phyloP scores from a whole-genome alignment of 2,113 vertebrate species.

The Notiomystis cincta region DNA sequence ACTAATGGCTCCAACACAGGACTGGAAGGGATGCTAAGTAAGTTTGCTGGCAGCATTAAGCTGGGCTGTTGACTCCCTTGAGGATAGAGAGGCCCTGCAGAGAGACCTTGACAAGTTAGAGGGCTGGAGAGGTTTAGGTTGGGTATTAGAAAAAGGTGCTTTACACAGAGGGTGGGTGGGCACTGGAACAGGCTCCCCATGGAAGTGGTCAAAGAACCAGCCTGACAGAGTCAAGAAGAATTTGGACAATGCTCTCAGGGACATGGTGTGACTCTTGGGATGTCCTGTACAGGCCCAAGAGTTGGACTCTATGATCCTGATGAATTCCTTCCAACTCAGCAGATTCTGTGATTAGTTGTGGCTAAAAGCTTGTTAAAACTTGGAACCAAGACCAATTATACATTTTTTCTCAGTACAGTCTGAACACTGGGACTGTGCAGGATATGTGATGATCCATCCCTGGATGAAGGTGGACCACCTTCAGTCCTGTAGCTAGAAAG shows the following conservation, averaged over 20 bases:
- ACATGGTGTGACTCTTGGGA: not conserved
- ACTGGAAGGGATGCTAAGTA: not conserved
- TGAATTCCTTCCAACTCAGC: not conserved
- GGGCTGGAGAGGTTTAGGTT: not conserved
- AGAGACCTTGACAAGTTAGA: not conserved
- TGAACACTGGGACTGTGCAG: not conserved
- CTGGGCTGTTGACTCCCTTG: not conserved
- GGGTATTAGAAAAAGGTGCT: not conserved
- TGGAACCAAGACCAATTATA: not conserved
- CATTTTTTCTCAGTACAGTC: not conserved
- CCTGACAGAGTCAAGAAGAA: not conserved
- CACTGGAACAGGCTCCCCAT: not conserved
- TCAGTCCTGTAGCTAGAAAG: not conserved
- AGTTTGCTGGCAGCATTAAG: not conserved
- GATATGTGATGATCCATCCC: not conserved
- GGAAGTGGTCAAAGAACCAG: not conserved
- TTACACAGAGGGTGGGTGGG: not conserved
- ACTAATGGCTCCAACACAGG: rapidly evolving
- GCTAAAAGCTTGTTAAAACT: not conserved
- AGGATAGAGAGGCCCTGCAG: not conserved
- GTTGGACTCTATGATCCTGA: not conserved
- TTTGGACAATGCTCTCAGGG: not conserved
- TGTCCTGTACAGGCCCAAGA: not conserved
- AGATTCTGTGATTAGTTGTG: not conserved
- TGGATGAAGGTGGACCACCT: not conserved